Conservation (phyloP, 2,113 vertebrate genomes). For the Calypte anna region DNA sequence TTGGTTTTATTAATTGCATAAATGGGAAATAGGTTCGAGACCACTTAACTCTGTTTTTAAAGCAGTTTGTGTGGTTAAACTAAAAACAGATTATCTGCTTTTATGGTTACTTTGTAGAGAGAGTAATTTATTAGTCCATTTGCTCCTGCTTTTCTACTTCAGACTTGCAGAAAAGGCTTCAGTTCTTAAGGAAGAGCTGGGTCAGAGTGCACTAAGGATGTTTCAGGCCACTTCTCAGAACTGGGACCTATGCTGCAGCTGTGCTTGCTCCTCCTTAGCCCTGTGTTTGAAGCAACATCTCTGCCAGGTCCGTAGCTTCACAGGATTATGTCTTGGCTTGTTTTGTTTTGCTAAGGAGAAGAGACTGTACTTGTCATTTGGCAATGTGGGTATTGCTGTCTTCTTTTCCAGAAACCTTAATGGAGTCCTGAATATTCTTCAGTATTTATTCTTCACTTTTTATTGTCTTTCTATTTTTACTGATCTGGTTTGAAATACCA, state of each 20-base stretch:
- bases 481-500: not conserved
- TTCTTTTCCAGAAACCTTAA: not conserved
- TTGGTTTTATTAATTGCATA: not conserved
- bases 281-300: not conserved
- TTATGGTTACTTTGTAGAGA: not conserved
- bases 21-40: not conserved
- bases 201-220: not conserved
- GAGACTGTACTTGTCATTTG: not conserved
- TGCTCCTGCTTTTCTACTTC: not conserved
- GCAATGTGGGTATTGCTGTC: not conserved
- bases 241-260: slow-evolving; percentile 3
- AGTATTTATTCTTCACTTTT: not conserved
- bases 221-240: slow-evolving; percentile 18
- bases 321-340: slow-evolving; percentile 39
- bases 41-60: not conserved
- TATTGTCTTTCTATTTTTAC: not conserved
- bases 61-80: not conserved
- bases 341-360: not conserved
- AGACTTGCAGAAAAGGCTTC: not conserved
- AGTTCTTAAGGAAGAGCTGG: not conserved
- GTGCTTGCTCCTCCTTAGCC: not conserved
- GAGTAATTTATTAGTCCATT: not conserved
- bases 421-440: not conserved
- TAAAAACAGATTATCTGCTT: not conserved
- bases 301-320: not conserved